A percentile compares a stretch with the other conserved stretches of the same genome.
Evolutionary conservation across 2,797 vertebrate genomes (phyloP).

Genomic region (Halcyon smyrnensis): DNA sequence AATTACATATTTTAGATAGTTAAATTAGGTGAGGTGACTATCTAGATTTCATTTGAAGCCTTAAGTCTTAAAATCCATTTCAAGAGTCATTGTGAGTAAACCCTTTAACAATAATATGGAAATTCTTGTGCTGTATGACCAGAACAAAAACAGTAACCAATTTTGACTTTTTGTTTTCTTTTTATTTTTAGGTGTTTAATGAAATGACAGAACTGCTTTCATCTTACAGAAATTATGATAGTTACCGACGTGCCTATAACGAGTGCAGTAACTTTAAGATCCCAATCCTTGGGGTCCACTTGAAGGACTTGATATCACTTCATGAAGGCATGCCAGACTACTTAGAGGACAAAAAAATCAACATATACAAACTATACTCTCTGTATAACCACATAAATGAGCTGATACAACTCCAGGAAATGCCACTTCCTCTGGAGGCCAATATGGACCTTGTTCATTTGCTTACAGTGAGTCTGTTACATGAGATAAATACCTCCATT

Average conservation of each 20-base stretch:
- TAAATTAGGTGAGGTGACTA: neutral
- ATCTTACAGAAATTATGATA: conserved; percentile 93
- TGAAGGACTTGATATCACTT: conserved; percentile 94
- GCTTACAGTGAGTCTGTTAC: conserved; percentile 84
- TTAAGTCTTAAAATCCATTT: neutral
- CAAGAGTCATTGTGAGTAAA: neutral
- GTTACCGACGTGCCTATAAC: conserved; percentile 90
- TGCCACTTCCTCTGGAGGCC: conserved; percentile 88
- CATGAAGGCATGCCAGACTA: conserved; percentile 94
- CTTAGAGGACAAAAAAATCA: conserved; percentile 91
- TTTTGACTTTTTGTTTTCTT: neutral
- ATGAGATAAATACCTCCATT: neutral
- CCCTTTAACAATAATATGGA: neutral
- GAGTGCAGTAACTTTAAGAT: conserved; percentile 91
- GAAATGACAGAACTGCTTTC: conserved; percentile 97
- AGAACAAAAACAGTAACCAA: neutral
- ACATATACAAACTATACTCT: conserved; percentile 91
- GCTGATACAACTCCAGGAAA: conserved; percentile 92
- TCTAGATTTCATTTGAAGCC: neutral
- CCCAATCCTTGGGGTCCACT: conserved; percentile 93
- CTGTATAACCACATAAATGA: conserved; percentile 94
- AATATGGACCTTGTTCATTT: conserved; percentile 97
- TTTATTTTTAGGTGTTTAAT: conserved; percentile 85
- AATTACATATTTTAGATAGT: neutral
- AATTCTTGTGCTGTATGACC: neutral